Evolutionary conservation across 1,140 invertebrate species (phyloP).

Genomic region (Chionoecetes opilio): DNA sequence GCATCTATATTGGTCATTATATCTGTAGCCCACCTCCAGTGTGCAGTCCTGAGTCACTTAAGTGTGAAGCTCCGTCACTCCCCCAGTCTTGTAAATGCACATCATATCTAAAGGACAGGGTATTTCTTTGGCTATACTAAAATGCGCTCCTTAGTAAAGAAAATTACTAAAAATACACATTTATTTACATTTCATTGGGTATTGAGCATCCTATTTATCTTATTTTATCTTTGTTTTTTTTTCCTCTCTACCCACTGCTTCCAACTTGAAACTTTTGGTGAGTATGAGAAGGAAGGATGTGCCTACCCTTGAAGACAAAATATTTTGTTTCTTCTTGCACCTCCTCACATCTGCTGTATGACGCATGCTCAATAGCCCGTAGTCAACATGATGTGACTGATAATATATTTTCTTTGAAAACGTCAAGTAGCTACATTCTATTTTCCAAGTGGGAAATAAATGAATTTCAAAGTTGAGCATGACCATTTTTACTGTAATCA

Average conservation of each 20-base stretch:
- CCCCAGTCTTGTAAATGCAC: background rate
- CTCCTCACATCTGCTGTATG: conserved; percentile 52
- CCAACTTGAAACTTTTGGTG: conserved; percentile 77
- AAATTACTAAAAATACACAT: conserved; percentile 31
- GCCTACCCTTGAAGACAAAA: conserved; percentile 66
- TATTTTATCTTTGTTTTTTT: conserved; percentile 72
- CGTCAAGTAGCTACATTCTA: background rate
- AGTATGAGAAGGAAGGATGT: conserved; percentile 69
- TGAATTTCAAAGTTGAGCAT: background rate
- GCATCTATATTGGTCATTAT: background rate
- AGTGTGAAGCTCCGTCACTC: background rate
- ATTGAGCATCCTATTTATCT: conserved; percentile 74
- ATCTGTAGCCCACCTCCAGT: background rate
- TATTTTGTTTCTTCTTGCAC: conserved; percentile 59
- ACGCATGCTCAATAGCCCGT: conserved; percentile 48
- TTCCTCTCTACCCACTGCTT: conserved; percentile 77
- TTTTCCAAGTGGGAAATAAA: background rate
- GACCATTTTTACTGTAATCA: background rate
- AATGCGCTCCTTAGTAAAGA: conserved; percentile 45
- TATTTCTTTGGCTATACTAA: conserved; percentile 52
- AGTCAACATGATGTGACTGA: conserved; percentile 14
- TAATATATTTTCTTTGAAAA: background rate
- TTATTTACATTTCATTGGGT: conserved; percentile 67
- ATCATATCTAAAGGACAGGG: conserved; percentile 65
- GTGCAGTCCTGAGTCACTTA: background rate